These are phyloP conservation scores for Gasterosteus nipponicus DNA, from an alignment of 2,113 vertebrate genomes.

Conservation along the genomic window DNA sequence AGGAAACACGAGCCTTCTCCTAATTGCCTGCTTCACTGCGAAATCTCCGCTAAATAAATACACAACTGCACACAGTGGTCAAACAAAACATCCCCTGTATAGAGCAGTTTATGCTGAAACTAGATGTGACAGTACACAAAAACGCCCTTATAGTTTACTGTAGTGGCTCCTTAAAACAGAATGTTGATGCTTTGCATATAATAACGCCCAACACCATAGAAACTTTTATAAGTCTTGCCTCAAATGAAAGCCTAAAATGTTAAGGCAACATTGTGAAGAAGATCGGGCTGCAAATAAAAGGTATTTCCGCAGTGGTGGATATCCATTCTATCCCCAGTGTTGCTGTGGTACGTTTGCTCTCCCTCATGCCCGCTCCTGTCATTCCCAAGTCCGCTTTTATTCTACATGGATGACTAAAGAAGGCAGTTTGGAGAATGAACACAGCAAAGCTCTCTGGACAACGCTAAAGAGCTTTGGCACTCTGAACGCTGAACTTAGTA, in stretches of 20 bases:
- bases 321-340: slow-evolving; percentile 35
- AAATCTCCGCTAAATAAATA: slow-evolving; percentile 30
- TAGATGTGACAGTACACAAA: slow-evolving; percentile 7
- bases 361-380: slow-evolving; percentile 35
- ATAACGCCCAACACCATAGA: background rate
- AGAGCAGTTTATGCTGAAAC: slow-evolving; percentile 7
- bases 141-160: background rate
- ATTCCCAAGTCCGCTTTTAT: slow-evolving; percentile 65
- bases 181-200: background rate
- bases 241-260: slow-evolving; percentile 9
- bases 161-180: background rate
- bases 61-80: background rate
- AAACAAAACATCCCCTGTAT: slow-evolving; percentile 15
- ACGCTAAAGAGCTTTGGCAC: slow-evolving; percentile 28
- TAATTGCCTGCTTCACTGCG: slow-evolving; percentile 29
- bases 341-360: slow-evolving; percentile 18
- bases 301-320: slow-evolving; percentile 30
- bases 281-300: slow-evolving; percentile 45
- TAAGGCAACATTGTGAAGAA: slow-evolving; percentile 22
- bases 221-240: slow-evolving; percentile 9
- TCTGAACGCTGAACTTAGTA: slow-evolving; percentile 28
- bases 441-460: slow-evolving; percentile 49
- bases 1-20: slow-evolving; percentile 26
- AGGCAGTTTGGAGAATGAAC: slow-evolving; percentile 46
- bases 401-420: slow-evolving; percentile 67